Evolutionary conservation across 2,888 invertebrate species (phyloP).

Genomic region (Octonoba sinensis): DNA sequence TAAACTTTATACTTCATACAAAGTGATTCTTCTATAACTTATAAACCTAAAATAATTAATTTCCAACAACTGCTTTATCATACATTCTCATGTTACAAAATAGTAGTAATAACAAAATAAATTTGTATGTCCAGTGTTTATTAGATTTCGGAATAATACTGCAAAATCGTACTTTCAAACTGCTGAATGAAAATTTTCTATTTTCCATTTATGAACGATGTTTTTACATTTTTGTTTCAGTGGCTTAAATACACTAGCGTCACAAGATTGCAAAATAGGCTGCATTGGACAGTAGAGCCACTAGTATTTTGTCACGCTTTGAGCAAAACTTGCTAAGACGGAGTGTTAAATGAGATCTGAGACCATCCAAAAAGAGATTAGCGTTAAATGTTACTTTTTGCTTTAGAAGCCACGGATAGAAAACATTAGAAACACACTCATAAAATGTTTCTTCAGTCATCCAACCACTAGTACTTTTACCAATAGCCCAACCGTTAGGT

Average conservation of each 20-base stretch:
- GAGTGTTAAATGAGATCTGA: background rate
- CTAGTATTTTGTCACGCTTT: background rate
- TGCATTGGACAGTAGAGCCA: background rate
- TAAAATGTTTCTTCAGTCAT: conserved; percentile 18
- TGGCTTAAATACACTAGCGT: background rate
- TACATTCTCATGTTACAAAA: too few relatives aligned
- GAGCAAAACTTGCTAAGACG: background rate
- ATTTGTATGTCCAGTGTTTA: too few relatives aligned
- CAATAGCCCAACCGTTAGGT: background rate
- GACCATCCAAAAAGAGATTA: conserved; percentile 11
- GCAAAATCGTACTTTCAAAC: background rate
- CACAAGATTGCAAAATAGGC: background rate
- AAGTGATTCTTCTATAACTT: too few relatives aligned
- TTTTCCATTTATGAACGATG: background rate
- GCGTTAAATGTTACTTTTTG: background rate
- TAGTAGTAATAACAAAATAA: too few relatives aligned
- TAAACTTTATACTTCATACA: too few relatives aligned
- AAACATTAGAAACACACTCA: background rate
- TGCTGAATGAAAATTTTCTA: background rate
- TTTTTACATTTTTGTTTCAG: background rate
- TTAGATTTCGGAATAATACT: background rate
- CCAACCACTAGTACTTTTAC: background rate
- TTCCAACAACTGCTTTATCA: too few relatives aligned
- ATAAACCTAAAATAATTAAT: too few relatives aligned
- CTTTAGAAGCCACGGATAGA: too few relatives aligned